phyloP scores from a whole-genome alignment of 2,888 invertebrate species.

The Spilosoma lubricipeda region DNA sequence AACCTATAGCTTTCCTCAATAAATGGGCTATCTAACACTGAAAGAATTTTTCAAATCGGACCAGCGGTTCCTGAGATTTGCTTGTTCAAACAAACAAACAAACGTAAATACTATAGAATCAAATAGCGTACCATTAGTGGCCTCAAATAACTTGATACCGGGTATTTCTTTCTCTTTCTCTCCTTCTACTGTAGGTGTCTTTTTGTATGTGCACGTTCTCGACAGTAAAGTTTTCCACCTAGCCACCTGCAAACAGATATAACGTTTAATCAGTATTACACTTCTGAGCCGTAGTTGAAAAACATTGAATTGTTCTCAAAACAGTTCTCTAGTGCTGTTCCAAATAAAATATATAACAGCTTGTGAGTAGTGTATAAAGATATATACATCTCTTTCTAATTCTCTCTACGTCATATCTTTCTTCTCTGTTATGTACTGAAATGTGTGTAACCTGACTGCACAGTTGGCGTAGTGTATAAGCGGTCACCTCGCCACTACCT shows the following conservation, averaged over 20 bases:
- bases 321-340: no score
- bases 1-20: no score
- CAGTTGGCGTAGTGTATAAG: no score
- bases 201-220: conserved; percentile 90
- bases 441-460: no score
- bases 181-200: conserved; percentile 74
- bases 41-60: no score
- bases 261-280: not conserved
- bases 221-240: conserved; percentile 94
- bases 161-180: conserved; percentile 91
- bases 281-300: no score
- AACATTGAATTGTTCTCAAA: no score
- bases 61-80: no score
- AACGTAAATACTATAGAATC: not conserved
- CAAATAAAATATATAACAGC: no score
- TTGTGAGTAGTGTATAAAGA: not conserved
- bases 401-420: not conserved
- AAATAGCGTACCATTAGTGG: conserved; percentile 82
- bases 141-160: conserved; percentile 91
- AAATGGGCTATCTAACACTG: no score
- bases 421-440: not conserved
- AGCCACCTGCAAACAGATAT: conserved; percentile 79
- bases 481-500: no score
- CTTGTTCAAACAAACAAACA: no score
- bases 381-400: not conserved